A percentile compares a stretch with the other conserved stretches of the same genome.
These are phyloP conservation scores for Riptortus pedestris DNA, from an alignment of 1,140 invertebrate species.

Conservation along the genomic window DNA sequence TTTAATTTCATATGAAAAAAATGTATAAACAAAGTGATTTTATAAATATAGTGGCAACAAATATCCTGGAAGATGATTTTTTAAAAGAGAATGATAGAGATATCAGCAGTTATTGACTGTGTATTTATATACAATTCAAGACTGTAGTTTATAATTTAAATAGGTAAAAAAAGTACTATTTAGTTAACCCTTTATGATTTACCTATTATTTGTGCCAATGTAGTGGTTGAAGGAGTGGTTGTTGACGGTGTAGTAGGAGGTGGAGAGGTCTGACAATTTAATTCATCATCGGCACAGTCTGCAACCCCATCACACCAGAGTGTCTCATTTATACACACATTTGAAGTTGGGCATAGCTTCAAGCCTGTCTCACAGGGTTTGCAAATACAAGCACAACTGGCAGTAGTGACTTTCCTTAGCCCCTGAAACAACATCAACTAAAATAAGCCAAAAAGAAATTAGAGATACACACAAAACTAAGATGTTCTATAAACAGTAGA, in stretches of 20 bases:
- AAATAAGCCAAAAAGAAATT: neutral
- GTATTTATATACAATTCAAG: too few species aligned
- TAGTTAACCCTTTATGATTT: too few species aligned
- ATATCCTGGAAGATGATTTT: too few species aligned
- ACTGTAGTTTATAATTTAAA: too few species aligned
- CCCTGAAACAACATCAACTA: constrained; percentile 36
- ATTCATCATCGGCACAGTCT: constrained; percentile 77
- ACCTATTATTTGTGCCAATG: too few species aligned
- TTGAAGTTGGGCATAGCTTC: constrained; percentile 59
- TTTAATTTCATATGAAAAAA: too few species aligned
- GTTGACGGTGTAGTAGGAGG: constrained; percentile 10
- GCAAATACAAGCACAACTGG: constrained; percentile 61
- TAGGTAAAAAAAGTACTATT: too few species aligned
- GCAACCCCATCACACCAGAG: constrained; percentile 71
- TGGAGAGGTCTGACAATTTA: constrained; percentile 45
- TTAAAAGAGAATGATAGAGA: too few species aligned
- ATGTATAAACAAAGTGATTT: too few species aligned
- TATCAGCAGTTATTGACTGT: too few species aligned
- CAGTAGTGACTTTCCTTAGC: constrained; percentile 41
- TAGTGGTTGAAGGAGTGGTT: neutral
- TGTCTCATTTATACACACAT: constrained; percentile 57
- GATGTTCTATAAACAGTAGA: neutral
- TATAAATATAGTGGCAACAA: too few species aligned
- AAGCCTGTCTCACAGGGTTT: constrained; percentile 50
- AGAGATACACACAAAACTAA: neutral